Evolutionary conservation across 2,888 invertebrate species (phyloP).

Genomic region (Caenorhabditis angaria): DNA sequence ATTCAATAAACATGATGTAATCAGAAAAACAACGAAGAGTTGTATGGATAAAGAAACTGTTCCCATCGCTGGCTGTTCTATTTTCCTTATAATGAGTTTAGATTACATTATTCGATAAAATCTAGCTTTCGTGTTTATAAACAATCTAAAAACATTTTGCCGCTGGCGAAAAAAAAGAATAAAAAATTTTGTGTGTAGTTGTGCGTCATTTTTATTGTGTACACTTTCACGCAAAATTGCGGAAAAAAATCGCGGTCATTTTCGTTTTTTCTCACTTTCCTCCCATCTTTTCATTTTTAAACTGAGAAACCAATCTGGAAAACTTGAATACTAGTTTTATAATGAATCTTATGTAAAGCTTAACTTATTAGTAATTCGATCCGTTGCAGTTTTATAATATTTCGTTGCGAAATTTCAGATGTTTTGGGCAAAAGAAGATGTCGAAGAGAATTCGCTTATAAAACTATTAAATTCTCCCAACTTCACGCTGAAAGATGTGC

Average conservation of each 20-base stretch:
- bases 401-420: constrained; percentile 20
- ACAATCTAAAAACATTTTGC: not conserved
- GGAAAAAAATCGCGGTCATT: constrained; percentile 5
- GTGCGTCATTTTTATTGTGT: constrained; percentile 23
- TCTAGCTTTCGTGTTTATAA: not conserved
- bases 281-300: constrained; percentile 17
- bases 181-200: not conserved
- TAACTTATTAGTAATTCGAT: too few species aligned
- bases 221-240: constrained; percentile 28
- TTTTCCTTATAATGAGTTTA: not conserved
- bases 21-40: constrained; percentile 81
- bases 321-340: too few species aligned
- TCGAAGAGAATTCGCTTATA: constrained; percentile 43
- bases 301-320: too few species aligned
- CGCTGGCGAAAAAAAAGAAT: not conserved
- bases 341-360: too few species aligned
- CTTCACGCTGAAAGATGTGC: constrained; percentile 49
- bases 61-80: constrained; percentile 76
- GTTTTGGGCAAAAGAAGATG: constrained; percentile 48
- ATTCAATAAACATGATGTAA: constrained; percentile 84
- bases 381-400: too few species aligned
- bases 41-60: constrained; percentile 83
- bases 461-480: constrained; percentile 40
- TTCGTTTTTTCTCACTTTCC: constrained; percentile 19
- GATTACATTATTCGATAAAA: constrained; percentile 30